Conservation (phyloP, 92 coral and sea anemone genomes). For the Porites rus region DNA sequence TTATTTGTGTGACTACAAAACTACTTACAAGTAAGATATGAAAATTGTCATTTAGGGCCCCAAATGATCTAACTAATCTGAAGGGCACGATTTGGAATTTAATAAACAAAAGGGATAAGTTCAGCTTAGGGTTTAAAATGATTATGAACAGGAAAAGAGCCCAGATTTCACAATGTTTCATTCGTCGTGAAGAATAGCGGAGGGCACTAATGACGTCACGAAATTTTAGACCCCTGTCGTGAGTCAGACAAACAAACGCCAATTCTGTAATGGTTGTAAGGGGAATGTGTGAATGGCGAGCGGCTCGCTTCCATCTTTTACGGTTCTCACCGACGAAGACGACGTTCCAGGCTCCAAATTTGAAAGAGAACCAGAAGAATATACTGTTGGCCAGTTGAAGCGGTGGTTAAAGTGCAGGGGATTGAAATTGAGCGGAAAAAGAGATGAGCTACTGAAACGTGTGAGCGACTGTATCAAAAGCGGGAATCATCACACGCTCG, state of each 20-base stretch:
- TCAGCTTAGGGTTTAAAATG: no score
- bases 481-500: conserved; percentile 49
- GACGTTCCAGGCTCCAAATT: conserved; percentile 68
- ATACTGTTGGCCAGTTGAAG: conserved; percentile 62
- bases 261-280: conserved; percentile 27
- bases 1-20: conserved; percentile 32
- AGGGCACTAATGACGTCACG: conserved; percentile 56
- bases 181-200: no score
- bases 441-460: conserved; percentile 57
- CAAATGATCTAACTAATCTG: neutral
- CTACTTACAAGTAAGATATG: conserved; percentile 39
- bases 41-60: neutral
- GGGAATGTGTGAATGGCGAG: conserved; percentile 40
- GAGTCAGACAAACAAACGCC: conserved; percentile 63
- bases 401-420: conserved; percentile 72
- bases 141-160: no score
- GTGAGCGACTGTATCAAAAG: conserved; percentile 53
- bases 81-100: no score
- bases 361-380: conserved; percentile 64
- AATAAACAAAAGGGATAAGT: no score
- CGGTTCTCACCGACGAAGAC: conserved; percentile 54
- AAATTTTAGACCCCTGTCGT: neutral
- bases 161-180: no score
- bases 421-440: conserved; percentile 62
- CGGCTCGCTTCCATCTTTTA: conserved; percentile 36